Conservation (phyloP, 1,140 invertebrate species). For the Danaus plexippus region DNA sequence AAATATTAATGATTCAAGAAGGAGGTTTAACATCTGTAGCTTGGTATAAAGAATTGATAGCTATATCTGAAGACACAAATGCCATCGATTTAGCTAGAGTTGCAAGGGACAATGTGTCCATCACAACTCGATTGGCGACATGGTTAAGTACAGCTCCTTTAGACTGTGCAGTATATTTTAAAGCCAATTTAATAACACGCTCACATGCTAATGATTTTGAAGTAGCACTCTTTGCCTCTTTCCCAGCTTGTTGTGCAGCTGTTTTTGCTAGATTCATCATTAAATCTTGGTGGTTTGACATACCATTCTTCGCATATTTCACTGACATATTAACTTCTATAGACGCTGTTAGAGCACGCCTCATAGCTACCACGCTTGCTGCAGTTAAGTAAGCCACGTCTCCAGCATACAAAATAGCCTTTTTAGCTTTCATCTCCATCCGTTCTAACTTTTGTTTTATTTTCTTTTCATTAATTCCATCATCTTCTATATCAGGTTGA, state of each 20-base stretch:
- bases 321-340: conserved; percentile 66
- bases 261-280: conserved; percentile 67
- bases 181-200: conserved; percentile 53
- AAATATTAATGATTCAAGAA: conserved; percentile 23
- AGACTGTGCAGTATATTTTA: conserved; percentile 64
- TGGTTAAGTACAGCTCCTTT: conserved; percentile 56
- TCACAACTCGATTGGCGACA: conserved; percentile 60
- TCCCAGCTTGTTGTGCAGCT: conserved; percentile 61
- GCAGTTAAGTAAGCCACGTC: conserved; percentile 62
- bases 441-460: conserved; percentile 51
- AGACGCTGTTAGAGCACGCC: conserved; percentile 56
- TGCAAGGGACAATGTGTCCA: conserved; percentile 57
- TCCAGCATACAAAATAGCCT: conserved; percentile 59
- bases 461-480: conserved; percentile 45
- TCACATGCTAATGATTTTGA: conserved; percentile 60
- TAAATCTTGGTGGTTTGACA: conserved; percentile 61
- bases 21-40: conserved; percentile 63
- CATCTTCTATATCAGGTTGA: conserved; percentile 47
- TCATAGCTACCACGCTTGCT: conserved; percentile 58
- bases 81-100: conserved; percentile 64
- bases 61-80: conserved; percentile 62
- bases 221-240: conserved; percentile 59
- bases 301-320: conserved; percentile 55
- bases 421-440: conserved; percentile 57
- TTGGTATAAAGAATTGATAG: conserved; percentile 62